Evolutionary conservation across 2,797 vertebrate genomes (phyloP).

Genomic region (Melanotaenia pygmaea): DNA sequence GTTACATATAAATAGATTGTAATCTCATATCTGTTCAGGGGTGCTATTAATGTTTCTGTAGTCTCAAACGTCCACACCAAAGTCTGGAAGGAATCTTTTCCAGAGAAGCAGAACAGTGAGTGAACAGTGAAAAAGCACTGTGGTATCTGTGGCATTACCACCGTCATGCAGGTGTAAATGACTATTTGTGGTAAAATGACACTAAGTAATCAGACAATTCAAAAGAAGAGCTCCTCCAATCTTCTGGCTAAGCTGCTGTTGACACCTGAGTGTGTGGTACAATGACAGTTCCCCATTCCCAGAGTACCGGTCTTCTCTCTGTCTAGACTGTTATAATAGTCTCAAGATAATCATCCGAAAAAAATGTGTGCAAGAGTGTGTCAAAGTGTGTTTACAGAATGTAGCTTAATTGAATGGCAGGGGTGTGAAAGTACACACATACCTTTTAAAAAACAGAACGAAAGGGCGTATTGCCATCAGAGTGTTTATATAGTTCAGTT

Average conservation of each 20-base stretch:
- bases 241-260: slow-evolving; percentile 57
- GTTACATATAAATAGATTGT: too few relatives aligned
- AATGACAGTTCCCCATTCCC: slow-evolving; percentile 55
- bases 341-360: slow-evolving; percentile 59
- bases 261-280: slow-evolving; percentile 49
- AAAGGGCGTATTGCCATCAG: slow-evolving; percentile 48
- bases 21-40: too few relatives aligned
- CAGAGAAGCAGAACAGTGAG: too few relatives aligned
- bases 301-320: slow-evolving; percentile 57
- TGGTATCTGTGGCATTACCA: slow-evolving; percentile 8
- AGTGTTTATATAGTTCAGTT: slow-evolving; percentile 48
- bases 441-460: slow-evolving; percentile 55
- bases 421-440: slow-evolving; percentile 55
- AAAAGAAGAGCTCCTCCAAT: slow-evolving; percentile 24
- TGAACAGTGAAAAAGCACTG: background rate
- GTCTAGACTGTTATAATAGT: slow-evolving; percentile 79
- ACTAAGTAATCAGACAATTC: slow-evolving; percentile 34
- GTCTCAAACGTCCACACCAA: too few relatives aligned
- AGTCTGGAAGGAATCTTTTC: too few relatives aligned
- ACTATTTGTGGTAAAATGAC: slow-evolving; percentile 31
- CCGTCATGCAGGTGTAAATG: slow-evolving; percentile 1
- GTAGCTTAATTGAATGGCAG: slow-evolving; percentile 40
- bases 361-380: slow-evolving; percentile 35
- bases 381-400: slow-evolving; percentile 38
- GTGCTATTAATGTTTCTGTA: too few relatives aligned